A percentile compares a stretch with the other conserved stretches of the same genome.
Conservation (phyloP, 1,140 invertebrate genomes). For the Coelopa frigida region DNA sequence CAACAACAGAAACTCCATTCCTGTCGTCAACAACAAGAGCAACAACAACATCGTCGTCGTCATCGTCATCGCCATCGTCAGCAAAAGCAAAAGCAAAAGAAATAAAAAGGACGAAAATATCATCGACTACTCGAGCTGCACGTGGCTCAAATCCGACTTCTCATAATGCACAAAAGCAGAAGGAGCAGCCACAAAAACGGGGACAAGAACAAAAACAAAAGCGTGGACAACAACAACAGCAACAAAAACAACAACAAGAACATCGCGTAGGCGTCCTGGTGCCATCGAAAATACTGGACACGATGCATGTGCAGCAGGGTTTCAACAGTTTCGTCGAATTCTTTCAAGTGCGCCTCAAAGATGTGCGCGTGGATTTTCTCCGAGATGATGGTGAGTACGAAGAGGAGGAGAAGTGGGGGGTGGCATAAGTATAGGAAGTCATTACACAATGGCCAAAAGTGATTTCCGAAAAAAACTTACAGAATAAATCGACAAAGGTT, state of each 20-base stretch:
- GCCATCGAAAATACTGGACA: conserved; percentile 29
- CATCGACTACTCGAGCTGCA: background rate
- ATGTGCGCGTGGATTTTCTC: conserved; percentile 35
- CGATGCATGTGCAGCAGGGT: conserved; percentile 38
- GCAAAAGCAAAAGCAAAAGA: background rate
- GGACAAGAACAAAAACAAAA: background rate
- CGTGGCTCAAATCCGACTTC: background rate
- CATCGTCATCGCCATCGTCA: conserved; percentile 25
- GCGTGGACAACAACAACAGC: conserved; percentile 1
- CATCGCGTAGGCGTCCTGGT: conserved; percentile 35
- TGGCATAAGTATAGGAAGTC: too few species aligned
- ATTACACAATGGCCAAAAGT: too few species aligned
- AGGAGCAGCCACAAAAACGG: conserved; percentile 5
- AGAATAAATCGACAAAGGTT: too few species aligned
- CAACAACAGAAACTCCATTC: conserved; percentile 2
- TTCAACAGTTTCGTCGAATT: conserved; percentile 36
- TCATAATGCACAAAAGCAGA: background rate
- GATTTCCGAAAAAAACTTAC: too few species aligned
- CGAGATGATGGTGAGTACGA: conserved; percentile 39
- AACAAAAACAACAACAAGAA: background rate
- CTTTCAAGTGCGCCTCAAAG: conserved; percentile 33
- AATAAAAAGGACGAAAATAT: background rate
- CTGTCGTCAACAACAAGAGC: background rate
- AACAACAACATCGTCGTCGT: conserved; percentile 20
- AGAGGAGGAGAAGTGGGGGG: too few species aligned